These are phyloP conservation scores for Cathartes aura DNA, from an alignment of 2,113 vertebrate species.

Conservation along the genomic window DNA sequence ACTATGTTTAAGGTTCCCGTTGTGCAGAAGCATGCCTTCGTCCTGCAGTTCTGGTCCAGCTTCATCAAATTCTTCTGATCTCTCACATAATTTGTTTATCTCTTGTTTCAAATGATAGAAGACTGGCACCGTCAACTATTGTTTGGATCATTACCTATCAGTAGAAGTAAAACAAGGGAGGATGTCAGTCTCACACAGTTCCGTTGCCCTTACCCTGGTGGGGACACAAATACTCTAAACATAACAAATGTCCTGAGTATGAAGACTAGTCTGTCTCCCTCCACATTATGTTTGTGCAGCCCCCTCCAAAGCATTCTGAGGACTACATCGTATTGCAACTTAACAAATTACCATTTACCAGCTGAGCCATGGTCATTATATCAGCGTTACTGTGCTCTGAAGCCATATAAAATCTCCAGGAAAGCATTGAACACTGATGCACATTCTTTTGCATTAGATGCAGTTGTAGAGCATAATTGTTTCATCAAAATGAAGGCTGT, in stretches of 20 bases:
- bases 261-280: background rate
- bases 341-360: background rate
- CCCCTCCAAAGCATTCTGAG: background rate
- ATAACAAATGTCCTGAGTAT: background rate
- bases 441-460: background rate
- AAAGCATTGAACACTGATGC: background rate
- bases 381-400: background rate
- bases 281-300: background rate
- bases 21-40: background rate
- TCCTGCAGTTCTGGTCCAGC: background rate
- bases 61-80: background rate
- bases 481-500: background rate
- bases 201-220: background rate
- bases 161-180: background rate
- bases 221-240: background rate
- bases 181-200: background rate
- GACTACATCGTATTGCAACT: background rate
- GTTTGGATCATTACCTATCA: background rate
- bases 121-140: background rate
- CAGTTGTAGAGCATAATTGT: background rate
- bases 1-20: background rate
- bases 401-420: background rate
- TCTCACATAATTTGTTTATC: background rate
- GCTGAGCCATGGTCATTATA: background rate
- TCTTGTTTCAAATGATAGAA: background rate